A percentile compares a stretch with the other conserved stretches of the same genome.
Evolutionary conservation across 2,113 vertebrate genomes (phyloP).

Genomic region (Passerina amoena): DNA sequence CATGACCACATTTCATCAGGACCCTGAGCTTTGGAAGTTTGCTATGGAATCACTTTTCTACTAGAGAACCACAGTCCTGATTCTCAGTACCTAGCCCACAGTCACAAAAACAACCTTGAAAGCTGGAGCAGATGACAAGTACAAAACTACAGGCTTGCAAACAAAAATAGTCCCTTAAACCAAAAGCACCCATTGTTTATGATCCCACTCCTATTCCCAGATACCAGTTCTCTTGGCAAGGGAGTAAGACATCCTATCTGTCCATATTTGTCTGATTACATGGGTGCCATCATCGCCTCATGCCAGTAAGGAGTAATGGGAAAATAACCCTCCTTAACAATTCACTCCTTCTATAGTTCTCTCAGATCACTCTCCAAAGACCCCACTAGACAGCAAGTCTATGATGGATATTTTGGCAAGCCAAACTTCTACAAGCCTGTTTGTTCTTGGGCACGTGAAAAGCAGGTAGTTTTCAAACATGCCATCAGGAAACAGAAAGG

Average conservation of each 20-base stretch:
- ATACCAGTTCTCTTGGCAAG: background rate
- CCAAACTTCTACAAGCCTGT: background rate
- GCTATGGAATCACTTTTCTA: background rate
- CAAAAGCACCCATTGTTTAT: background rate
- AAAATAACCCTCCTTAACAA: background rate
- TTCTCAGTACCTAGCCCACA: background rate
- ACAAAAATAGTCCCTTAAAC: background rate
- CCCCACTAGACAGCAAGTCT: background rate
- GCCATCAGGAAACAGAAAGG: background rate
- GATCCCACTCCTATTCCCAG: fast-evolving
- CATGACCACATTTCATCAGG: background rate
- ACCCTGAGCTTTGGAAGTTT: background rate
- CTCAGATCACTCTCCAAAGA: background rate
- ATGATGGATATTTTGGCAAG: background rate
- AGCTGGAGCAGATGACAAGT: background rate
- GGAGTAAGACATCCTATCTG: background rate
- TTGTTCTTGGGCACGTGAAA: background rate
- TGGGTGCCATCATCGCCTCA: background rate
- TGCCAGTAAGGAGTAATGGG: background rate
- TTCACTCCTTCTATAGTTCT: background rate
- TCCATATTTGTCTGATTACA: background rate
- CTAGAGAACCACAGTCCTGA: background rate
- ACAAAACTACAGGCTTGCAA: background rate
- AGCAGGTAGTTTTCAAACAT: background rate
- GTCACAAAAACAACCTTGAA: background rate